Conservation (phyloP, 37 sponge, comb jelly and placozoan genomes). For the Spongilla lacustris region DNA sequence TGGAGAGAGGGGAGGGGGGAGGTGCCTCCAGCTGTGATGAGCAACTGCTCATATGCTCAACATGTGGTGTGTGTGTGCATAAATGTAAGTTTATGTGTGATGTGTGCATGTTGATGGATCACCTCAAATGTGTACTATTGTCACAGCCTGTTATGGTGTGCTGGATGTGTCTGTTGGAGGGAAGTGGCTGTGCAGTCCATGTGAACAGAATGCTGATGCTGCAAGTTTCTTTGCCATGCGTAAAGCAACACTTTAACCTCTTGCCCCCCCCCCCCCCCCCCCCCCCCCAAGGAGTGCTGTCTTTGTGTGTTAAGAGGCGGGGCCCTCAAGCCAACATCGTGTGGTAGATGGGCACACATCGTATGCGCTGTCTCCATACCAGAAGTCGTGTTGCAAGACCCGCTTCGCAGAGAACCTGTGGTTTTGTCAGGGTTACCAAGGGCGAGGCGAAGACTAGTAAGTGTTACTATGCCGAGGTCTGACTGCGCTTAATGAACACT, state of each 20-base stretch:
- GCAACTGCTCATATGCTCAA: constrained; percentile 49
- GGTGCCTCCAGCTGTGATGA: neutral
- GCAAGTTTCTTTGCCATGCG: constrained; percentile 13
- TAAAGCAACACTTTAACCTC: too few relatives aligned
- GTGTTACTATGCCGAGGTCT: neutral
- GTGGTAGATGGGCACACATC: constrained; percentile 84
- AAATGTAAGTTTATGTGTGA: too few relatives aligned
- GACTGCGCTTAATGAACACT: too few relatives aligned
- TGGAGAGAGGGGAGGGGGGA: neutral
- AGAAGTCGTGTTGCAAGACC: constrained; percentile 75
- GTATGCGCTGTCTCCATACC: constrained; percentile 86
- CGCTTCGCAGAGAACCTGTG: constrained; percentile 59
- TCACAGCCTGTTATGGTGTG: constrained; percentile 83
- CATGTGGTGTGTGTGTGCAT: constrained; percentile 71
- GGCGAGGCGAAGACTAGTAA: constrained; percentile 58
- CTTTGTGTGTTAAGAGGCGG: constrained; percentile 91
- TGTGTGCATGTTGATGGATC: too few relatives aligned
- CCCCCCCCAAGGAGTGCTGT: constrained; percentile 65
- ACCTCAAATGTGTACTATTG: too few relatives aligned
- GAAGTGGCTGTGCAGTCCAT: constrained; percentile 75
- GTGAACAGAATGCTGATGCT: constrained; percentile 46
- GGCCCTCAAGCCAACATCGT: constrained; percentile 79
- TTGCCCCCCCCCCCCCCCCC: neutral
- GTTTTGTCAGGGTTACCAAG: constrained; percentile 40
- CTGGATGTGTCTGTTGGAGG: neutral